Conservation (phyloP, 1,140 invertebrate species). For the Drosophila persimilis region DNA sequence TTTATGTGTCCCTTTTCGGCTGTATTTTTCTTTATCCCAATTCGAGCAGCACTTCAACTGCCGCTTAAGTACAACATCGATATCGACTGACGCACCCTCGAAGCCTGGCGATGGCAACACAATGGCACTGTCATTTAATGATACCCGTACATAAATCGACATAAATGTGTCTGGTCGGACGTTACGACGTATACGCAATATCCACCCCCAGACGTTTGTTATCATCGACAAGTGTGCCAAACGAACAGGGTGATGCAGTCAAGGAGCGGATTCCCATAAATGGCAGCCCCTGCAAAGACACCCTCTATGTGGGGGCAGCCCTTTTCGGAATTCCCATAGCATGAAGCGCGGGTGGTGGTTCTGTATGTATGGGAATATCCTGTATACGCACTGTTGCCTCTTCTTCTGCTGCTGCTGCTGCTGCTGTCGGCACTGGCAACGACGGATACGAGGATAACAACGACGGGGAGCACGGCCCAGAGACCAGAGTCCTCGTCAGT, state of each 20-base stretch:
- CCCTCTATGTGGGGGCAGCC: constrained; percentile 48
- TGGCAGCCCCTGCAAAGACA: constrained; percentile 17
- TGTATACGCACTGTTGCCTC: constrained; percentile 54
- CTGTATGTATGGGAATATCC: constrained; percentile 22
- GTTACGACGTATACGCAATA: constrained; percentile 66
- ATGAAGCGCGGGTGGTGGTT: constrained; percentile 33
- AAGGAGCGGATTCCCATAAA: neutral
- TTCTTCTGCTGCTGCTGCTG: neutral
- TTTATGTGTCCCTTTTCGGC: too few relatives aligned
- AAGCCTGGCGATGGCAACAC: neutral
- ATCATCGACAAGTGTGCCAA: constrained; percentile 63
- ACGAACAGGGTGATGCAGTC: constrained; percentile 42
- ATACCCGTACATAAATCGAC: constrained; percentile 20
- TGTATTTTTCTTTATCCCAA: neutral
- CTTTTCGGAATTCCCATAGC: constrained; percentile 46
- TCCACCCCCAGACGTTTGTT: constrained; percentile 58
- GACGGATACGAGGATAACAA: constrained; percentile 46
- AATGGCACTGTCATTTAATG: constrained; percentile 46
- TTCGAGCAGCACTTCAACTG: constrained; percentile 15
- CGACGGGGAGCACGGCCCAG: constrained; percentile 49
- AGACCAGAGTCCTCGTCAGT: constrained; percentile 54
- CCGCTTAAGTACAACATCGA: constrained; percentile 5
- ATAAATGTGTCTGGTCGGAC: constrained; percentile 14
- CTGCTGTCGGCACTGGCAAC: constrained; percentile 41
- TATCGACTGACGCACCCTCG: constrained; percentile 33